Base-by-base conservation (phyloP, 2,797 vertebrate genomes). In the Epinephelus awoara region DNA sequence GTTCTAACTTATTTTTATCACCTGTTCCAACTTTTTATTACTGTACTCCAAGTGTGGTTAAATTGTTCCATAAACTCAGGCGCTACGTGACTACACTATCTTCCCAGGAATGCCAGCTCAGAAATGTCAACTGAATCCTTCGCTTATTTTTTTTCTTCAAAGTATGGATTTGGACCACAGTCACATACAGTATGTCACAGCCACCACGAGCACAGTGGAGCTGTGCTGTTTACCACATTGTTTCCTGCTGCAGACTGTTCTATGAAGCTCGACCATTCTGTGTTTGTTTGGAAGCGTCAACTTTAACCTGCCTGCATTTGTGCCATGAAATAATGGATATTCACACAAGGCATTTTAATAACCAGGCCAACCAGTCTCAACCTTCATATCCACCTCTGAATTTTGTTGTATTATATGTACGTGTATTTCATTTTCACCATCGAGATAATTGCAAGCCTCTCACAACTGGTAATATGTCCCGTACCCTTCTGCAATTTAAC, bases 21-120 rank as follows among this genome's bases (percentile, higher is more conserved):
- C 68, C 69, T 59, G 64, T 77, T 80, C 79, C 67, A 86, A 85
- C 66, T 68, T 91, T 87, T 88, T 90, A 81, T 85, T 42, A 49
- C 72, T 73, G 2, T 51, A 55, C 75, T 85, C 64, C 68, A 72
- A 78, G 74, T 69, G 74, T 59, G 61, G 73, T 75, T 68, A 71
- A 79, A 87, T 42, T 77, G 77, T 75, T 70, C 73, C 71, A 82
- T 87, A 77, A 88, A 79, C 76, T 49, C 61, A 42, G 63, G 8
- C 9, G 50, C 64, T 56, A 66, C 14, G 18, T 79, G 74, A 71
- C 79, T 67, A 21, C 34, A 25, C 63, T 27, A 42, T 52, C 65
- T 69, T 56, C 47, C 52, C 46, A 49, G 83, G 82, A 86, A 88
- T 83, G 67, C 61, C 76, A 79, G 69, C 64, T 77, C 67, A 73